Evolutionary conservation across 2,888 invertebrate species (phyloP).

Genomic region (Trichacis sp.): DNA sequence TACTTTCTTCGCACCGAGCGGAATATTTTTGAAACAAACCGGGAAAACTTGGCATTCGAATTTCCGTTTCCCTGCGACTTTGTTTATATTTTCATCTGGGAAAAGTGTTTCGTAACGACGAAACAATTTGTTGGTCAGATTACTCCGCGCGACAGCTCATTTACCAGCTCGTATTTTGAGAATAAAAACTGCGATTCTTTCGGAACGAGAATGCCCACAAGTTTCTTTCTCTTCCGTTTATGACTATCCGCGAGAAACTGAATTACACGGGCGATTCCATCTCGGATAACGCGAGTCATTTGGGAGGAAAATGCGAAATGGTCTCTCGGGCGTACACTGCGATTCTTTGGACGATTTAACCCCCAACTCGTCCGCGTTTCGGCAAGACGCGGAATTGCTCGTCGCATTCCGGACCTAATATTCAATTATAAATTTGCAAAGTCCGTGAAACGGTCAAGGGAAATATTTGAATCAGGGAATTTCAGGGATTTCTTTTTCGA

Average conservation of each 20-base stretch:
- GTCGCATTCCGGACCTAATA: neutral
- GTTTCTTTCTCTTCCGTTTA: slow-evolving; percentile 3
- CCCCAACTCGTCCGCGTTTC: slow-evolving; percentile 16
- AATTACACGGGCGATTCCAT: slow-evolving; percentile 39
- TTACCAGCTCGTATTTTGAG: neutral
- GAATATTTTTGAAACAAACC: too few species aligned
- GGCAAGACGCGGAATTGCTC: neutral
- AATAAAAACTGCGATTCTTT: neutral
- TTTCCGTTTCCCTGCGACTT: too few species aligned
- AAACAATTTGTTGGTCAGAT: too few species aligned
- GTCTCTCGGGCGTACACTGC: slow-evolving; percentile 21
- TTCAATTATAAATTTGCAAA: neutral
- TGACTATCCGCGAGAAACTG: slow-evolving; percentile 21
- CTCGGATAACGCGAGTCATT: slow-evolving; percentile 40
- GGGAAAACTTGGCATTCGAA: too few species aligned
- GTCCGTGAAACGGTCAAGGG: too few species aligned
- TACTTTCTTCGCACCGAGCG: too few species aligned
- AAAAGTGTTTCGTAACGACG: too few species aligned
- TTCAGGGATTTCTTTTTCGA: too few species aligned
- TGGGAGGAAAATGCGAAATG: slow-evolving; percentile 33
- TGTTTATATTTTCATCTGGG: too few species aligned
- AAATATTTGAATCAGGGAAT: too few species aligned
- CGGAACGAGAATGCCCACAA: neutral
- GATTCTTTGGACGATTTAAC: slow-evolving; percentile 41
- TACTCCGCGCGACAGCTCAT: neutral